A percentile compares a stretch with the other conserved stretches of the same genome.
These are phyloP conservation scores for Drosophila anomelani DNA, from an alignment of 2,888 invertebrate species.

Conservation along the genomic window DNA sequence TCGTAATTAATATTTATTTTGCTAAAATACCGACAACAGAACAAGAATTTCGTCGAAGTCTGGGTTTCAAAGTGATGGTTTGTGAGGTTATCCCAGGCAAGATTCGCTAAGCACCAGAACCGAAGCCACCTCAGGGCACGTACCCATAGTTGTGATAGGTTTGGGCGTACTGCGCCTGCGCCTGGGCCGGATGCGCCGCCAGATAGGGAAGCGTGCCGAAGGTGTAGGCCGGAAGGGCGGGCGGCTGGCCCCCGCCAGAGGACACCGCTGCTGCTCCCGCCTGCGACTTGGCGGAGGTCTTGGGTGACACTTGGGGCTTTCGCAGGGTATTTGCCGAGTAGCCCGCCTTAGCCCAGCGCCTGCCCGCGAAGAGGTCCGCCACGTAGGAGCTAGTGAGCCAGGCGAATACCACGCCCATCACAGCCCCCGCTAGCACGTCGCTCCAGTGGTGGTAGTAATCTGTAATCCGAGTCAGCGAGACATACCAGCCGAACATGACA, in stretches of 20 bases:
- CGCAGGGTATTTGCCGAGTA: conserved; percentile 56
- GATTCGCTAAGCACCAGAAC: conserved; percentile 25
- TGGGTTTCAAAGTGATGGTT: conserved; percentile 13
- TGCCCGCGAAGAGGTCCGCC: conserved; percentile 72
- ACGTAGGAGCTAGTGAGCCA: conserved; percentile 69
- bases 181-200: conserved; percentile 70
- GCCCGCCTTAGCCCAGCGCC: conserved; percentile 58
- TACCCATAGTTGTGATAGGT: conserved; percentile 82
- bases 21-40: conserved; percentile 56
- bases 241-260: conserved; percentile 48
- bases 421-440: conserved; percentile 74
- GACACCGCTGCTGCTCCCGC: conserved; percentile 41
- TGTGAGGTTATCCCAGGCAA: conserved; percentile 20
- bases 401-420: conserved; percentile 72
- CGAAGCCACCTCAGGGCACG: conserved; percentile 67
- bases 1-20: conserved; percentile 51
- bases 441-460: conserved; percentile 82
- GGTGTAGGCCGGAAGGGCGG: conserved; percentile 79
- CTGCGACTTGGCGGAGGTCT: conserved; percentile 62
- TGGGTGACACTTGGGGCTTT: conserved; percentile 65
- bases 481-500: conserved; percentile 81
- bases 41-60: conserved; percentile 38
- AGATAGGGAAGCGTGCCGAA: conserved; percentile 80
- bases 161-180: conserved; percentile 78
- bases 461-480: conserved; percentile 74